A percentile compares a stretch with the other conserved stretches of the same genome.
These are phyloP conservation scores for Varanus salvator DNA, from an alignment of 2,113 vertebrate genomes.

Conservation along the genomic window DNA sequence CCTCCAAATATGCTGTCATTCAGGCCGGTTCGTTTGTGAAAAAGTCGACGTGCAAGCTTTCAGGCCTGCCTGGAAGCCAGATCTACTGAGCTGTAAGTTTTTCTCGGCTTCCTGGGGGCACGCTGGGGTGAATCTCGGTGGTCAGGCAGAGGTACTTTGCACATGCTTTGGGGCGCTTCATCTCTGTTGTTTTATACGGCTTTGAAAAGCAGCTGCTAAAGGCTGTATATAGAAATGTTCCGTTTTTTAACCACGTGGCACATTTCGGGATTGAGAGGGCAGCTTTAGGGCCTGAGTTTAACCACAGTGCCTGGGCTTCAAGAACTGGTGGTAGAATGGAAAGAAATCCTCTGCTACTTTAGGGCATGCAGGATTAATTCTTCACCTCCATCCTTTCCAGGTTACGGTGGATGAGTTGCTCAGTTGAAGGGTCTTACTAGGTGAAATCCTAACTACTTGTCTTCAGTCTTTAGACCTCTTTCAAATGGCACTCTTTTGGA, in stretches of 20 bases:
- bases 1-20: not conserved
- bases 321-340: not conserved
- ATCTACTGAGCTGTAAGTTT: not conserved
- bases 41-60: not conserved
- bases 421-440: not conserved
- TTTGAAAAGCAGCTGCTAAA: not conserved
- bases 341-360: not conserved
- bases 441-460: not conserved
- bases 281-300: not conserved
- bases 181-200: not conserved
- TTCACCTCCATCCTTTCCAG: not conserved
- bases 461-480: not conserved
- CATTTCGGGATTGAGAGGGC: not conserved
- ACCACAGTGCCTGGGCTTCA: not conserved
- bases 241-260: too few relatives aligned
- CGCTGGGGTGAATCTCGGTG: not conserved
- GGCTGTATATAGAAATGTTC: not conserved
- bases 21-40: not conserved
- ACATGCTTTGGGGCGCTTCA: not conserved
- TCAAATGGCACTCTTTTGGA: not conserved
- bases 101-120: not conserved
- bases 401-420: not conserved
- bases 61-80: not conserved
- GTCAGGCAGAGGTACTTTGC: not conserved
- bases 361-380: not conserved